Evolutionary conservation across 2,113 vertebrate species (phyloP).

Genomic region (Xenopus laevis): DNA sequence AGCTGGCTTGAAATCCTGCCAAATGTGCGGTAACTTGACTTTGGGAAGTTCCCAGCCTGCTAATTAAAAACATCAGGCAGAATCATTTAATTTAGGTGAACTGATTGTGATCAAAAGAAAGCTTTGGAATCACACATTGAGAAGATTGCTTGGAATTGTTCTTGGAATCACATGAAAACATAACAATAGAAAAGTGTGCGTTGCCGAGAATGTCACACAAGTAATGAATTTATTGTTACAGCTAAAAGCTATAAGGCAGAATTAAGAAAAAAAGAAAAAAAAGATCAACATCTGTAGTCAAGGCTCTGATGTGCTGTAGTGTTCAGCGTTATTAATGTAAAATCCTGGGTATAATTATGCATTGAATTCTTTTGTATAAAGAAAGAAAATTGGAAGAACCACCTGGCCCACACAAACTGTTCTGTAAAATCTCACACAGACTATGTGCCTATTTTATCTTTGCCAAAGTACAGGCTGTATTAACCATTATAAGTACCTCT

Average conservation of each 20-base stretch:
- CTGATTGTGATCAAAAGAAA: conserved; percentile 46
- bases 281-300: conserved; percentile 29
- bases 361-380: conserved; percentile 55
- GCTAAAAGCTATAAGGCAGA: background rate
- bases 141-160: conserved; percentile 40
- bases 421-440: background rate
- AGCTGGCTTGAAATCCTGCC: conserved; percentile 54
- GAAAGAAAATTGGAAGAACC: conserved; percentile 23
- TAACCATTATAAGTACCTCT: background rate
- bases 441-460: background rate
- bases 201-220: conserved; percentile 27
- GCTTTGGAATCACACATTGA: conserved; percentile 12
- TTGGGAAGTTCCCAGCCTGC: conserved; percentile 45
- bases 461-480: background rate
- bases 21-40: conserved; percentile 50
- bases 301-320: conserved; percentile 6
- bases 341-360: conserved; percentile 6
- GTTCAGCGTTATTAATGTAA: conserved; percentile 2
- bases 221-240: conserved; percentile 28
- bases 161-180: conserved; percentile 43
- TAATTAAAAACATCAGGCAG: conserved; percentile 51
- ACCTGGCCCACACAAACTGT: background rate
- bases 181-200: conserved; percentile 20
- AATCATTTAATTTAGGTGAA: conserved; percentile 42
- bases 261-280: background rate